Evolutionary conservation across 2,797 vertebrate species (phyloP).

Genomic region (Erethizon dorsatum): DNA sequence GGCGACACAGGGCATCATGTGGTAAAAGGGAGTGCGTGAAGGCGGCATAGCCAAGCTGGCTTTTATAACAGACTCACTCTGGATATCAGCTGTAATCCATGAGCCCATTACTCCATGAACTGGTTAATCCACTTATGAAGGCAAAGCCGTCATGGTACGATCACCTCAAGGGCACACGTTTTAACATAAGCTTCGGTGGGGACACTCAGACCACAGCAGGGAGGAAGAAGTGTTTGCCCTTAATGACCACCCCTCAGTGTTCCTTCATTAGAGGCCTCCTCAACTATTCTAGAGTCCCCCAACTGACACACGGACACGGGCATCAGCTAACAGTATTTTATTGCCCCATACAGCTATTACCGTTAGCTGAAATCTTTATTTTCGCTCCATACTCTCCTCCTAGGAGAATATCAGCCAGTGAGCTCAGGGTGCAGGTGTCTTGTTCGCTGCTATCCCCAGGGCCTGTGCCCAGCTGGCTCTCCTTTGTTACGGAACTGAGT

Average conservation of each 20-base stretch:
- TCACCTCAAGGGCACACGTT: neutral
- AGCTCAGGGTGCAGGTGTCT: neutral
- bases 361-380: neutral
- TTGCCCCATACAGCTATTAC: neutral
- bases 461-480: neutral
- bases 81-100: neutral
- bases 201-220: neutral
- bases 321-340: neutral
- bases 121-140: neutral
- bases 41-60: neutral
- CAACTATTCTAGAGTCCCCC: neutral
- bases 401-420: too few relatives aligned
- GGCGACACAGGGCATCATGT: neutral
- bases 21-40: neutral
- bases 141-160: neutral
- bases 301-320: too few relatives aligned
- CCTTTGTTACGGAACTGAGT: neutral
- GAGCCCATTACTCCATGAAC: neutral
- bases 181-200: neutral
- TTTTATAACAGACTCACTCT: neutral
- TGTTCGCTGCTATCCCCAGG: neutral
- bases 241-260: neutral
- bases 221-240: neutral
- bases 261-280: neutral
- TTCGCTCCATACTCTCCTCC: neutral